Base-by-base conservation (phyloP, 1,140 invertebrate species). In the Drosophila tropicalis region DNA sequence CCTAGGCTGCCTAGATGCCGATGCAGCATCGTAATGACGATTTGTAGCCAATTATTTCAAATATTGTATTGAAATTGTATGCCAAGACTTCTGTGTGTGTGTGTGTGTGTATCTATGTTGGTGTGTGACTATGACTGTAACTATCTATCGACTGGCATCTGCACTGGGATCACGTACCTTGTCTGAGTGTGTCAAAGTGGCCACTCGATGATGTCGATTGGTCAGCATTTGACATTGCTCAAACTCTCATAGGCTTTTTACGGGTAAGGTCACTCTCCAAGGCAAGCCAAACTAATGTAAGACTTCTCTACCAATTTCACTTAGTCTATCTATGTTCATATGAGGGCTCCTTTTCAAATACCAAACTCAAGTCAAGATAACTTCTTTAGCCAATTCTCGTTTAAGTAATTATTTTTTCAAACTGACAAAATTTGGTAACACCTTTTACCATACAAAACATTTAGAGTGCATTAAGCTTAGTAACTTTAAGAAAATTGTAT, bases 41-140 rank as follows among this genome's bases (percentile, higher is more conserved):
- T 90, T 90, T 90, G 86, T 90, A 90, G 87, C 87, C 86, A 90
- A 90, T 90, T 90, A 90, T 90, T 81, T 90, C 86, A 87, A 90
- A 90, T 90, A 90, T 87, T 90, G 82, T 90, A 90, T 90, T 90
- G 87, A 90, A 90, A 90, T 89, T 89, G 84, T 86, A 82, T 65
- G 78, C 78, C 82, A 73, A 39, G 36, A 39, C 36, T 39, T 13
- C 12, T 44, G 67, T 79, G 79, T 81, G 72, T 70, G 74, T 64
- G 51, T 15, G 3, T 17, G 63, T 67, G 29, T 29, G 29, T 29
- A 6, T 29, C 5, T 29, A 1, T 6, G 15, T 13, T 17, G 17
- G 32, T 39, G 12, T 32, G 62, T 36, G 3, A 13, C 34, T 61
- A 55, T 58, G 29, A 67, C 39, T 41, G 72, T 63, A 60, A 70